Evolutionary conservation across 2,113 vertebrate genomes (phyloP).

Genomic region (Odontophorus gujanensis): DNA sequence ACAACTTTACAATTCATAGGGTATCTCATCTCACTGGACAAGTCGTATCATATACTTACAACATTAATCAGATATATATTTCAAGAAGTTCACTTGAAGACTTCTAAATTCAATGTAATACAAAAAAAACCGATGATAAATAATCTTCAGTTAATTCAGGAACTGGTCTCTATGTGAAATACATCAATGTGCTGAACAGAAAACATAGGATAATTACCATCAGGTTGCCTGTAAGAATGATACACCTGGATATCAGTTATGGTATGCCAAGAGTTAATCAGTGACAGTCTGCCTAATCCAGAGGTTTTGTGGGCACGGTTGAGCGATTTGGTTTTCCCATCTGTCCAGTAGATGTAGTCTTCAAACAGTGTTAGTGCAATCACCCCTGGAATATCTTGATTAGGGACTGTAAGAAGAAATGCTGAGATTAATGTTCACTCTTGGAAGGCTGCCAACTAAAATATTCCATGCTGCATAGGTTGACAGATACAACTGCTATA

Average conservation of each 20-base stretch:
- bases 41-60: background rate
- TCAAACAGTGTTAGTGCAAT: conserved; percentile 97
- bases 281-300: conserved; percentile 86
- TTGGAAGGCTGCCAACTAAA: conserved; percentile 74
- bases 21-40: background rate
- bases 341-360: conserved; percentile 98
- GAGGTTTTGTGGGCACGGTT: conserved; percentile 95
- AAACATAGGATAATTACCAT: conserved; percentile 85
- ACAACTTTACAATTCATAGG: background rate
- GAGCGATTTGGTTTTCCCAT: conserved; percentile 97
- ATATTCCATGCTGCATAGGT: conserved; percentile 61
- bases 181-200: background rate
- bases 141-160: background rate
- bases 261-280: conserved; percentile 97
- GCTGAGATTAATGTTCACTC: conserved; percentile 71
- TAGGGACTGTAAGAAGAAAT: conserved; percentile 87
- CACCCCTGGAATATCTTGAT: conserved; percentile 93
- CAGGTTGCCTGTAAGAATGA: conserved; percentile 95
- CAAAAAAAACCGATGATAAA: background rate
- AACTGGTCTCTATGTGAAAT: conserved; percentile 13
- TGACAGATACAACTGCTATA: conserved; percentile 66
- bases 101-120: background rate
- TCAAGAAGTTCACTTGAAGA: background rate
- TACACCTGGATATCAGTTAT: conserved; percentile 98
- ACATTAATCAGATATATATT: background rate